Evolutionary conservation across 2,888 invertebrate genomes (phyloP).

Genomic region (Phalera bucephala): DNA sequence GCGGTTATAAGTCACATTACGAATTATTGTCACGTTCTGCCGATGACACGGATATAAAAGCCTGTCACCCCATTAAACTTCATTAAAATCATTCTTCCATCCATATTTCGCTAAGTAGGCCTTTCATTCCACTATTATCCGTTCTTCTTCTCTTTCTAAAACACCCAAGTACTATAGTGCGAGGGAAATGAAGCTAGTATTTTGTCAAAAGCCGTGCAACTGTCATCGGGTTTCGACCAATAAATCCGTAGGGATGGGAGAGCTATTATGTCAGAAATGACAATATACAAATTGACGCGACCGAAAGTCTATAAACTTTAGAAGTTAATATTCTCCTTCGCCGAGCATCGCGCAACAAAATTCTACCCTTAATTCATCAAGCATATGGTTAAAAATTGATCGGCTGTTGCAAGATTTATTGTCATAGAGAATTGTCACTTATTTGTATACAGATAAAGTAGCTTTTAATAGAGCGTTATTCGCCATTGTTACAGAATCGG

Average conservation of each 20-base stretch:
- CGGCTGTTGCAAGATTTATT: neutral
- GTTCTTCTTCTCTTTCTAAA: slow-evolving; percentile 33
- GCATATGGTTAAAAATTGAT: slow-evolving; percentile 8
- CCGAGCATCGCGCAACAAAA: slow-evolving; percentile 14
- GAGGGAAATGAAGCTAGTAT: slow-evolving; percentile 43
- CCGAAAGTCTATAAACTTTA: slow-evolving; percentile 77
- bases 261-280: slow-evolving; percentile 79
- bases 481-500: slow-evolving; percentile 51
- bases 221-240: slow-evolving; percentile 78
- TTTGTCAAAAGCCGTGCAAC: slow-evolving; percentile 67
- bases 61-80: slow-evolving; percentile 65
- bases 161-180: slow-evolving; percentile 10
- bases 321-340: slow-evolving; percentile 64
- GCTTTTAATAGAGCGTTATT: slow-evolving; percentile 3
- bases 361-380: slow-evolving; percentile 3
- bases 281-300: slow-evolving; percentile 81
- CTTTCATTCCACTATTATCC: slow-evolving; percentile 52
- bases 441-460: neutral
- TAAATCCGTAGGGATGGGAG: slow-evolving; percentile 74
- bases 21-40: slow-evolving; percentile 54
- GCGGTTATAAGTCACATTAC: too few relatives aligned
- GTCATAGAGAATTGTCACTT: slow-evolving; percentile 13
- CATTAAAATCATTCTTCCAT: slow-evolving; percentile 71
- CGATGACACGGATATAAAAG: slow-evolving; percentile 53
- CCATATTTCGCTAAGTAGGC: slow-evolving; percentile 70